Evolutionary conservation across 2,888 invertebrate species (phyloP), one percentile per base, ranked within the genome.

Genomic region (Cetonia aurata): DNA sequence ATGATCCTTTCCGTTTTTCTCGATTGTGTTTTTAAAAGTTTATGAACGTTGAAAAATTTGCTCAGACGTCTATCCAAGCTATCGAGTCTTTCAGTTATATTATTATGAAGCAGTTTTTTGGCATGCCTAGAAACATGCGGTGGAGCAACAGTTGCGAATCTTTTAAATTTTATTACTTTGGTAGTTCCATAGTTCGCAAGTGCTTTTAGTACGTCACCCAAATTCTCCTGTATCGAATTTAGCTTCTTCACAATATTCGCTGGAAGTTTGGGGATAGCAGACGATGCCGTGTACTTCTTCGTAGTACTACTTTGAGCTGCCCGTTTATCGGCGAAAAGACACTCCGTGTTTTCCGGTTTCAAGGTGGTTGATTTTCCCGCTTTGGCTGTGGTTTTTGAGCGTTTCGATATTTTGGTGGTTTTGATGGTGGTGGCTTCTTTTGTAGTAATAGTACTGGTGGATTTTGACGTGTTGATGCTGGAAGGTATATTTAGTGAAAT

Each of bases 211-310:
- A 60, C 25, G 10, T 60, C 48, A 48, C 46, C 46, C 15, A 60
- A 31, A 46, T 60, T 60, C 41, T n/a, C 12, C 31, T 60, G 60
- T 9, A 60, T 46, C 9, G 46, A 13, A 46, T 46, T 60, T 31
- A 60, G 25, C 25, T 60, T 46, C 1, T 17, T 25, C 6, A 46
- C 13, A n/a, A 60, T 9, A 15, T 13, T 8, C 4, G 13, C 13
- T 12, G 56, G 56, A 3, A 9, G 17, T 10, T 41, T 13, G 8
- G 12, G n/a, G 33, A 17, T 1, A 13, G 1, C 41, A 6, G 33
- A 53, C 1, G 31, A 12, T 9, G 53, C 19, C 31, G 31, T 25
- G 25, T 6, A 3, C 2, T 25, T 25, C 17, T 25, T 53, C 31
- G 25, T 19, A 37, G 4, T 37, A 37, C 37, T 6, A 25, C 3